A percentile compares a stretch with the other conserved stretches of the same genome.
Evolutionary conservation across 2,888 invertebrate species (phyloP).

Genomic region (Clitarchus hookeri): DNA sequence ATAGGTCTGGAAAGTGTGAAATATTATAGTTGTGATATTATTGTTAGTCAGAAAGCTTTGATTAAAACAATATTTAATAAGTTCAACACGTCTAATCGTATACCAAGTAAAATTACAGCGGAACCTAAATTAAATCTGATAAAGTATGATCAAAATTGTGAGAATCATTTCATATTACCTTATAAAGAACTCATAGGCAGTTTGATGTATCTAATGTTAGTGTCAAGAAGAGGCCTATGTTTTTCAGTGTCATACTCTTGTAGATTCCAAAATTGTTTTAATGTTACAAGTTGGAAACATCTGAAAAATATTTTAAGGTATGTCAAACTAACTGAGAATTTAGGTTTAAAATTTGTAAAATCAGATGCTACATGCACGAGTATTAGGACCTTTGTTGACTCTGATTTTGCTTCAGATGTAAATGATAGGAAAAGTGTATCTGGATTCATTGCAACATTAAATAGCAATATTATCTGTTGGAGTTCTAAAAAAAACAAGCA

Average conservation of each 20-base stretch:
- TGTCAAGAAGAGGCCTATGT: background rate
- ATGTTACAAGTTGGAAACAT: background rate
- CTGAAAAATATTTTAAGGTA: background rate
- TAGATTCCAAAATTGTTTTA: background rate
- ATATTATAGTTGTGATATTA: background rate
- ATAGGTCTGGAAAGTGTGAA: background rate
- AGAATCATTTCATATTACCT: too few species aligned
- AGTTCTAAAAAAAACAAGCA: background rate
- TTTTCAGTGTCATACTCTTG: background rate
- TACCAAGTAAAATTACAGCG: background rate
- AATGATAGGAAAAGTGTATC: constrained; percentile 21
- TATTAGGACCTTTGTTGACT: background rate
- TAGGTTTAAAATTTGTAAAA: background rate
- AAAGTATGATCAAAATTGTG: background rate
- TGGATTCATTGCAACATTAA: background rate
- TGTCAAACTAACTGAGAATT: background rate
- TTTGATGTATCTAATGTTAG: background rate
- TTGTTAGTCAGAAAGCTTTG: constrained; percentile 15
- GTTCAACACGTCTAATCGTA: too few species aligned
- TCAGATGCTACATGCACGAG: background rate
- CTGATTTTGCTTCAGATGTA: background rate
- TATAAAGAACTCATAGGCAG: background rate
- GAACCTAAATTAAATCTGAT: background rate
- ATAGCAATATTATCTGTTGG: constrained; percentile 16
- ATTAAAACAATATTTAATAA: background rate